Evolutionary conservation across 2,113 vertebrate genomes (phyloP).

Genomic region (Sprattus sprattus): DNA sequence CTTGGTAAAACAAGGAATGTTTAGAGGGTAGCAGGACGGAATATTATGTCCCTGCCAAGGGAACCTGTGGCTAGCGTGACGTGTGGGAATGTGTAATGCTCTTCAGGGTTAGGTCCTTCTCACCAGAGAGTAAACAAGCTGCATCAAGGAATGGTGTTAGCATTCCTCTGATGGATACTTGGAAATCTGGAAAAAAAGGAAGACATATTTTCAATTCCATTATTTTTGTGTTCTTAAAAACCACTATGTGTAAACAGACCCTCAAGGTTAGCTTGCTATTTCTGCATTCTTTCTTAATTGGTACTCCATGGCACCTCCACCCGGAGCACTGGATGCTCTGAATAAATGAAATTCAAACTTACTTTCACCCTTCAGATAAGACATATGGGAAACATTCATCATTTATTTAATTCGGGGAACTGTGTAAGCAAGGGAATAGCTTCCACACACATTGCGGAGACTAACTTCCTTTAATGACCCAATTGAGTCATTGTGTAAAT

Average conservation of each 20-base stretch:
- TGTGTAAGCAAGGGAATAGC: background rate
- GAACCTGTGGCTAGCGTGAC: background rate
- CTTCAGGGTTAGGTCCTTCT: background rate
- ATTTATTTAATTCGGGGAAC: slow-evolving; percentile 38
- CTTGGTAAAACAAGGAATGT: background rate
- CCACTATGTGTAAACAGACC: slow-evolving; percentile 25
- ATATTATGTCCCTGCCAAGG: background rate
- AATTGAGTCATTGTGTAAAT: slow-evolving; percentile 23
- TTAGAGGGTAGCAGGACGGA: background rate
- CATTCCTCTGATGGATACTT: background rate
- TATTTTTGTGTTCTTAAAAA: slow-evolving; percentile 20
- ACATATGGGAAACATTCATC: slow-evolving; percentile 39
- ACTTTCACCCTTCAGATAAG: slow-evolving; percentile 51
- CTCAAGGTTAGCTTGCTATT: slow-evolving; percentile 22
- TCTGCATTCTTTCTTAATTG: slow-evolving; percentile 33
- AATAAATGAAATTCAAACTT: slow-evolving; percentile 54
- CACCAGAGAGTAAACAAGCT: background rate
- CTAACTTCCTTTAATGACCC: slow-evolving; percentile 38
- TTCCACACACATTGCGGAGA: slow-evolving; percentile 32
- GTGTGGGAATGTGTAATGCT: background rate
- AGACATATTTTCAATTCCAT: background rate
- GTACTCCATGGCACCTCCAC: slow-evolving; percentile 9
- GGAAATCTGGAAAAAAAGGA: background rate
- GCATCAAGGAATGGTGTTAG: background rate
- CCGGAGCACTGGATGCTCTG: slow-evolving; percentile 15